These are phyloP conservation scores for Subanguina moxae DNA, from an alignment of 1,140 invertebrate genomes.

Conservation along the genomic window DNA sequence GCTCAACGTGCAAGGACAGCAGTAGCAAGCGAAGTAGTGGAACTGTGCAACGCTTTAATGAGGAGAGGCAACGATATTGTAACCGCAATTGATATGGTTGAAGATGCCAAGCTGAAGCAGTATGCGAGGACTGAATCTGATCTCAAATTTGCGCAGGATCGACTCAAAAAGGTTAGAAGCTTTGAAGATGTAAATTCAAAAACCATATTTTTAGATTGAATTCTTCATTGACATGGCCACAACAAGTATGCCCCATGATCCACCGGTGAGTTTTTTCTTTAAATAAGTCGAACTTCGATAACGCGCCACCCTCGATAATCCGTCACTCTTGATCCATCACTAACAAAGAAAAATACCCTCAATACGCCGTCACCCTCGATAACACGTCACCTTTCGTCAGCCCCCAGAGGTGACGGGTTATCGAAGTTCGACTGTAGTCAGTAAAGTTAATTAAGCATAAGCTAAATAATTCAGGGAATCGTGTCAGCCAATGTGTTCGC, in stretches of 20 bases:
- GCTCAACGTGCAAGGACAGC: neutral
- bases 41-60: slow-evolving; percentile 5
- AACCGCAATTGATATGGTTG: slow-evolving; percentile 14
- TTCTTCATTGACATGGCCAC: slow-evolving; percentile 8
- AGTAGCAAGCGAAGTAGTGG: slow-evolving; percentile 10
- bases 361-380: too few species aligned
- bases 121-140: slow-evolving; percentile 11
- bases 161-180: slow-evolving; percentile 14
- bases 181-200: neutral
- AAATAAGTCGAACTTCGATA: neutral
- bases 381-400: too few species aligned
- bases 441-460: too few species aligned
- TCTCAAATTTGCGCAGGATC: slow-evolving; percentile 10
- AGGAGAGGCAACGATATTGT: slow-evolving; percentile 17
- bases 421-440: too few species aligned
- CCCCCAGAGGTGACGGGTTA: too few species aligned
- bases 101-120: slow-evolving; percentile 8
- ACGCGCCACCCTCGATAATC: too few species aligned
- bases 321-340: too few species aligned
- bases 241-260: slow-evolving; percentile 4
- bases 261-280: neutral
- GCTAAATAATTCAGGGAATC: neutral
- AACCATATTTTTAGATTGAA: slow-evolving; percentile 7
- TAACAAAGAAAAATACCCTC: too few species aligned
- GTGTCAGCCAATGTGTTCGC: neutral